A percentile compares a stretch with the other conserved stretches of the same genome.
These are phyloP conservation scores for Lycaena phlaeas DNA, from an alignment of 2,888 invertebrate species.

Conservation along the genomic window DNA sequence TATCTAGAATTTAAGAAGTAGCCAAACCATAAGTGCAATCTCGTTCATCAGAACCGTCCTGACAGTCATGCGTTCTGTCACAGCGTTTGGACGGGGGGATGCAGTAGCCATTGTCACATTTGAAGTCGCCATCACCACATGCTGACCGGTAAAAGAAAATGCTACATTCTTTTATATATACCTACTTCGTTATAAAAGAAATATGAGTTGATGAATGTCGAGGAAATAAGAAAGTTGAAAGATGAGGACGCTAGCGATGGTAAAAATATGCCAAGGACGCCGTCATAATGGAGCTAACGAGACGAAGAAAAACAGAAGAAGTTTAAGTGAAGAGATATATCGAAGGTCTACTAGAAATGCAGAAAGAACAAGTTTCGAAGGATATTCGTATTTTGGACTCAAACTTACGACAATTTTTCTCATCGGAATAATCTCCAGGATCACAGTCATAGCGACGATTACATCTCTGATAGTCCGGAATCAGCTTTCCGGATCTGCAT, in stretches of 20 bases:
- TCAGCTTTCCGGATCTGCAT: constrained; percentile 78
- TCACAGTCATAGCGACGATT: constrained; percentile 78
- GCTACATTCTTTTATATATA: constrained; percentile 23
- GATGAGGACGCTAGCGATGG: constrained; percentile 9
- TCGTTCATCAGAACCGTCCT: constrained; percentile 73
- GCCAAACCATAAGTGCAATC: constrained; percentile 67
- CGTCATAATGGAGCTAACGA: not conserved
- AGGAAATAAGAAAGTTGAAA: constrained; percentile 12
- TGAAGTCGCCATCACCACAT: constrained; percentile 70
- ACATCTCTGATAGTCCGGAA: constrained; percentile 71
- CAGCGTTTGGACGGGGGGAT: constrained; percentile 69
- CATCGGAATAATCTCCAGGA: constrained; percentile 79
- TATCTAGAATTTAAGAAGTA: constrained; percentile 24
- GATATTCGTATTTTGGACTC: constrained; percentile 6
- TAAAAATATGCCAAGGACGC: constrained; percentile 7
- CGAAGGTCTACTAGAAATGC: constrained; percentile 9
- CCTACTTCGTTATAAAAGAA: constrained; percentile 11
- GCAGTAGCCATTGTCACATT: constrained; percentile 77
- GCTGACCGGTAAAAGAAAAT: constrained; percentile 71
- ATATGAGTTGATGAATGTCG: constrained; percentile 8
- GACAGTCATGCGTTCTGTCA: constrained; percentile 72
- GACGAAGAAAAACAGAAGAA: constrained; percentile 4
- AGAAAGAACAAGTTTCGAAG: constrained; percentile 12
- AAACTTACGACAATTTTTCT: constrained; percentile 83
- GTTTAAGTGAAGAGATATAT: constrained; percentile 5